Percentiles rank a stretch among this genome's conserved stretches.
These are phyloP conservation scores for Balearica regulorum DNA, from an alignment of 2,797 vertebrate genomes.

Conservation along the genomic window DNA sequence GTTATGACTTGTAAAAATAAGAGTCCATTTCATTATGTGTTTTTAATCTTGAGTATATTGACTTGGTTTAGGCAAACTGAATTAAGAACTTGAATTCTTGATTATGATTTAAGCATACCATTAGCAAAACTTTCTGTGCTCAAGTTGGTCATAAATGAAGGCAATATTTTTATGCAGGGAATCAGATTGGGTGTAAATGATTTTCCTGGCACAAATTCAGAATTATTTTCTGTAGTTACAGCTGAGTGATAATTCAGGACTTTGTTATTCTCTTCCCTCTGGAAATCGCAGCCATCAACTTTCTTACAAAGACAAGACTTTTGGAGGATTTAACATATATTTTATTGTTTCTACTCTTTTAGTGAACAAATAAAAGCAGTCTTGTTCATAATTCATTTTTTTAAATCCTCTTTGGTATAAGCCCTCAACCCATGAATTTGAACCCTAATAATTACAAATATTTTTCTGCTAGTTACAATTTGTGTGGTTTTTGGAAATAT, in stretches of 20 bases:
- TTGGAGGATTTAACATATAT: neutral
- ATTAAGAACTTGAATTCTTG: neutral
- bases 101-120: neutral
- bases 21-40: neutral
- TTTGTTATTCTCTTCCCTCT: neutral
- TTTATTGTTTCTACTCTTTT: neutral
- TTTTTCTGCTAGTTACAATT: neutral
- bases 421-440: neutral
- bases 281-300: neutral
- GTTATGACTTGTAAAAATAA: neutral
- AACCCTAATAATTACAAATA: neutral
- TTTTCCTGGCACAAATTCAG: neutral
- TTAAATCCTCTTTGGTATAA: neutral
- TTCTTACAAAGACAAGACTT: neutral
- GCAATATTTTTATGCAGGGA: neutral
- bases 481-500: neutral
- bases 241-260: neutral
- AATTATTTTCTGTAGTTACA: neutral
- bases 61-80: neutral
- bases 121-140: neutral
- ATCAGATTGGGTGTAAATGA: neutral
- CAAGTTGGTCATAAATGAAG: neutral
- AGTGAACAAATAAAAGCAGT: neutral
- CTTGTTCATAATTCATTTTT: neutral
- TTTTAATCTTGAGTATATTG: neutral